Evolutionary conservation across 2,888 invertebrate species (phyloP), one percentile per base, ranked within the genome.

Genomic region (Prosopocoilus inquinatus): DNA sequence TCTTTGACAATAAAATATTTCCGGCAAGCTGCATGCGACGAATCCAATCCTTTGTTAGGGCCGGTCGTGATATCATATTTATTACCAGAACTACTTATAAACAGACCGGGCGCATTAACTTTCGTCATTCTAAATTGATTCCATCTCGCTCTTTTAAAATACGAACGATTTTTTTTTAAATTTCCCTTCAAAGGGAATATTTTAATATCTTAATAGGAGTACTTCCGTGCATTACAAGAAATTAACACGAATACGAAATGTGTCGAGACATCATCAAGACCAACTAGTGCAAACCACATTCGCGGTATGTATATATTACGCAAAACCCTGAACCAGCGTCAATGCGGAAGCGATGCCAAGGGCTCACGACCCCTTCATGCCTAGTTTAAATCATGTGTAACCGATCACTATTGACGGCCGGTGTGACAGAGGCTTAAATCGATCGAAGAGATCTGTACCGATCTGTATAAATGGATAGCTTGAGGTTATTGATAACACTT

Each of bases 401-500:
- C 41, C 41, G 41, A 41, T 41, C 41, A 41, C 41, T 13, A 41
- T 13, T 41, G 63, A 67, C 59, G 62, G 62, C 60, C 63, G 58
- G 58, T 64, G 64, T 61, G 66, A 65, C 63, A 64, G 62, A 57
- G 55, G 61, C 63, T 65, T 61, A 67, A 67, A 67, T 63, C 66
- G 67, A 68, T 67, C 67, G 66, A 68, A 65, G 66, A 65, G 65
- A 64, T 68, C 65, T 67, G 66, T 64, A 58, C 64, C 64, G 64
- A 67, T 41, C 41, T 41, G 12, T 41, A 41, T 67, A 69, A 69
- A 68, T 68, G 68, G 67, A 61, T 66, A 60, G 68, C 66, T 68
- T 66, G 67, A 60, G 67, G 68, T 69, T 69, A 70, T 69, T 68
- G 69, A 70, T 69, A 70, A 70, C 67, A 64, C 67, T 67, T 66